These are phyloP conservation scores for Calidris pugnax DNA, from an alignment of 2,113 vertebrate genomes.

Conservation along the genomic window DNA sequence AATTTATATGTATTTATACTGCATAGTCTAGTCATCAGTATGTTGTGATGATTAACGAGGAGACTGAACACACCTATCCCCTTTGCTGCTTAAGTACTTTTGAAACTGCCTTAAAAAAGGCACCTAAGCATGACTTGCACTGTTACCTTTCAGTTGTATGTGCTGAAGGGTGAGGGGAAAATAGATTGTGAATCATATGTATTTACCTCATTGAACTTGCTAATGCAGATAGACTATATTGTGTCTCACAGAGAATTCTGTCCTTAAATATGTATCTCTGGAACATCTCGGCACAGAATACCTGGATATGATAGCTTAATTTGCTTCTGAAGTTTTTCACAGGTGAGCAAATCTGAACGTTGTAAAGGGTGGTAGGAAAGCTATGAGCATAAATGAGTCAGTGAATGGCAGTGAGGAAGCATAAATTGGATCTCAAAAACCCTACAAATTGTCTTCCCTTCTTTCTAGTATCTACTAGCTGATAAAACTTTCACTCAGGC, in stretches of 20 bases:
- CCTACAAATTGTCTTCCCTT: neutral
- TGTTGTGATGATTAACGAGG: neutral
- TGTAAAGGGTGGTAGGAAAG: neutral
- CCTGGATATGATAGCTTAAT: neutral
- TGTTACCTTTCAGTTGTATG: neutral
- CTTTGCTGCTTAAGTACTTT: neutral
- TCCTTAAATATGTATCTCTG: neutral
- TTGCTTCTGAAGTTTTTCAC: neutral
- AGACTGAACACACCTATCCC: neutral
- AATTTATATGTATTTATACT: neutral
- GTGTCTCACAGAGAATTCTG: neutral
- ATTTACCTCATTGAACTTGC: neutral
- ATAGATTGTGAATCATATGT: accelerated
- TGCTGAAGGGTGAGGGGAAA: neutral
- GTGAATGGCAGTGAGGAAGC: neutral
- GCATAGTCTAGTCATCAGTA: neutral
- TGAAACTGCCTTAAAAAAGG: neutral
- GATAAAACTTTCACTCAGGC: neutral
- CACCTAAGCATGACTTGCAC: neutral
- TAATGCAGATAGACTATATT: neutral
- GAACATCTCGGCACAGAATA: neutral
- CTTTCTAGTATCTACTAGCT: neutral
- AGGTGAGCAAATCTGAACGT: neutral
- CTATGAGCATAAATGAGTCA: neutral
- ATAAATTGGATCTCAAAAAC: neutral